Conservation (phyloP, 2,888 invertebrate species). For the Torymus tubicola region DNA sequence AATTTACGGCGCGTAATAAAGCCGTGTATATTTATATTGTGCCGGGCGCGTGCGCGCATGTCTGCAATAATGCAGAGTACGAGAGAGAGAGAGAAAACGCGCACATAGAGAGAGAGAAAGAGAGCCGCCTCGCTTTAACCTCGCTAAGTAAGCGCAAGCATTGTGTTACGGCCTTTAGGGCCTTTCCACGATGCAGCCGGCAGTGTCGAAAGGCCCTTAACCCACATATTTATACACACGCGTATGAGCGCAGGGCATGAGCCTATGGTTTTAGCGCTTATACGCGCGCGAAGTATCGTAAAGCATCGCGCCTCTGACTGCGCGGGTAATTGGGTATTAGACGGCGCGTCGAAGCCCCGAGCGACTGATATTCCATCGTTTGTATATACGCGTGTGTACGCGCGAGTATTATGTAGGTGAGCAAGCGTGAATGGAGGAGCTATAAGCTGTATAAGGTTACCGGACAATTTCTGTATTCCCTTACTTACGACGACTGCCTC, state of each 20-base stretch:
- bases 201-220: constrained; percentile 10
- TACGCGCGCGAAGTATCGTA: constrained; percentile 11
- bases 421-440: not conserved
- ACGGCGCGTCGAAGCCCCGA: constrained; percentile 45
- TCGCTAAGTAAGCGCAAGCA: constrained; percentile 16
- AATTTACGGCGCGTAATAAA: constrained; percentile 61
- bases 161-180: no score
- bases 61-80: not conserved
- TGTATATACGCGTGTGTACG: not conserved
- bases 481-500: constrained; percentile 15
- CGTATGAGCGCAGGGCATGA: not conserved
- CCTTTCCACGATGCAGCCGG: no score
- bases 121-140: constrained; percentile 4
- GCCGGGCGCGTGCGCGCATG: not conserved
- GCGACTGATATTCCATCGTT: not conserved
- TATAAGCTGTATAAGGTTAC: not conserved
- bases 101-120: not conserved
- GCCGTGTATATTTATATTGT: constrained; percentile 56
- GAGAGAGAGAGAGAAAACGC: not conserved
- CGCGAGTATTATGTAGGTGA: not conserved
- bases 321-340: constrained; percentile 54
- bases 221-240: constrained; percentile 27
- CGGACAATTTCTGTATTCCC: not conserved
- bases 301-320: constrained; percentile 19
- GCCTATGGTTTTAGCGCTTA: constrained; percentile 1